A percentile compares a stretch with the other conserved stretches of the same genome.
Evolutionary conservation across 2,113 vertebrate genomes (phyloP).

Genomic region (Anser brachyrhynchus): DNA sequence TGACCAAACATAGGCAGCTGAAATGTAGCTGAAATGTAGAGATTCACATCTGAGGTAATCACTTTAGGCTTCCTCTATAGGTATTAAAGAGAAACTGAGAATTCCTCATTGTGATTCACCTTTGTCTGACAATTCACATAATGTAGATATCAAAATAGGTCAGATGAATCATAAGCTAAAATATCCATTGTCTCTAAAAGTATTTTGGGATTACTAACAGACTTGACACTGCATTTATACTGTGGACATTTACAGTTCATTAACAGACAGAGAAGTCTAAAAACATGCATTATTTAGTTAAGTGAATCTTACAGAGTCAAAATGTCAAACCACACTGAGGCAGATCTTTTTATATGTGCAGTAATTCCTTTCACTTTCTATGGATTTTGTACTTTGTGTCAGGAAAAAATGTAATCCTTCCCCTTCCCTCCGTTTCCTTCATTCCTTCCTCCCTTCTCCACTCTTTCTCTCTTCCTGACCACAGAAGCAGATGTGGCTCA

Average conservation of each 20-base stretch:
- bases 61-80: neutral
- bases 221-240: neutral
- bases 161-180: neutral
- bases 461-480: neutral
- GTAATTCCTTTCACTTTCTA: neutral
- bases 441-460: neutral
- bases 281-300: neutral
- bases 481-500: neutral
- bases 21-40: neutral
- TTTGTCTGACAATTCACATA: neutral
- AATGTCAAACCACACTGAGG: neutral
- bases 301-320: neutral
- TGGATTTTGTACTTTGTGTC: neutral
- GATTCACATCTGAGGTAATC: neutral
- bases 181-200: neutral
- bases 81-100: neutral
- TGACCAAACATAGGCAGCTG: neutral
- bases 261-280: neutral
- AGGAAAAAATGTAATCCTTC: neutral
- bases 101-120: neutral
- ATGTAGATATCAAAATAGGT: neutral
- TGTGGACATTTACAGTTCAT: neutral
- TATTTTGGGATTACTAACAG: neutral
- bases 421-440: neutral
- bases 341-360: neutral